Evolutionary conservation across 2,797 vertebrate species (phyloP).

Genomic region (Phataginus tricuspis): DNA sequence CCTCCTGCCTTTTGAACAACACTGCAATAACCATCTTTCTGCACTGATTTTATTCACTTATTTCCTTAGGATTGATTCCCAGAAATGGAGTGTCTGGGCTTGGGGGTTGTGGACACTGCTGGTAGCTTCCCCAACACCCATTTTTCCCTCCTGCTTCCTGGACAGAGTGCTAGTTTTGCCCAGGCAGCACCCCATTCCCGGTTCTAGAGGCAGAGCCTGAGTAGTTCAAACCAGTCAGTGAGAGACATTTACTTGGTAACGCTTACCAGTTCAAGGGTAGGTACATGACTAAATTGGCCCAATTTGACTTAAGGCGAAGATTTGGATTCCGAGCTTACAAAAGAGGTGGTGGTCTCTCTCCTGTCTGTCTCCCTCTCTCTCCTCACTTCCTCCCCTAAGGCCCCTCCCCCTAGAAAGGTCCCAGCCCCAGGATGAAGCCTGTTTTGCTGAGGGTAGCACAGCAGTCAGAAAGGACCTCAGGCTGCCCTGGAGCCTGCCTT

Average conservation of each 20-base stretch:
- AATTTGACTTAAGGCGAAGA: background rate
- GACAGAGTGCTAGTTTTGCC: background rate
- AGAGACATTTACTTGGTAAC: background rate
- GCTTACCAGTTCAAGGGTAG: background rate
- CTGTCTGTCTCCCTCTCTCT: background rate
- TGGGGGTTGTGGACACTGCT: background rate
- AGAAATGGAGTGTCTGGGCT: background rate
- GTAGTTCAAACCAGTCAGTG: background rate
- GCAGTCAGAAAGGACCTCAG: background rate
- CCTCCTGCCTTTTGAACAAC: slow-evolving; percentile 41
- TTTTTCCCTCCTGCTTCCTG: background rate
- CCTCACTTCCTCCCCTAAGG: background rate
- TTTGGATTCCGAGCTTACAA: background rate
- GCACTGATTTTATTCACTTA: background rate
- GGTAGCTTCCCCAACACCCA: background rate
- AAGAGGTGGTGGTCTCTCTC: background rate
- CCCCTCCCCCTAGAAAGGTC: background rate
- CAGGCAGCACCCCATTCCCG: background rate
- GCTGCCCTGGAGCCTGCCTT: background rate
- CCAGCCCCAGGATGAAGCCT: background rate
- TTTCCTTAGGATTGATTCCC: background rate
- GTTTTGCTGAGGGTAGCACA: background rate
- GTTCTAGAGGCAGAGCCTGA: background rate
- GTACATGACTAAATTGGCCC: background rate
- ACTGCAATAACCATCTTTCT: slow-evolving; percentile 18